Conservation (phyloP, 2,113 vertebrate genomes). For the Myiagra hebetior region DNA sequence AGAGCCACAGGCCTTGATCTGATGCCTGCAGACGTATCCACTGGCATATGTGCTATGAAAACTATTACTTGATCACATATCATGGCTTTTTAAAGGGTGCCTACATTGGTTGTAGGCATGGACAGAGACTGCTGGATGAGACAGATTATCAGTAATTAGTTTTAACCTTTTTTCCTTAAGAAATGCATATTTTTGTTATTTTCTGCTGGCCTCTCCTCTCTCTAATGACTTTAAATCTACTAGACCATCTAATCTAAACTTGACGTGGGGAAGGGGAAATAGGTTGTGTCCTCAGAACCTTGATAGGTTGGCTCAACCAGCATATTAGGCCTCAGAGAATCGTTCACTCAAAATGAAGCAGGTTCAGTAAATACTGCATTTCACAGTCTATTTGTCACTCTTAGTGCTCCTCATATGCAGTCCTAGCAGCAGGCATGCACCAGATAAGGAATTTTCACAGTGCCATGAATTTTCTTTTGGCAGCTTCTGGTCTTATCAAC, state of each 20-base stretch:
- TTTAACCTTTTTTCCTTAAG: background rate
- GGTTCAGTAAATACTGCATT: background rate
- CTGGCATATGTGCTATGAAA: background rate
- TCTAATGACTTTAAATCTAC: background rate
- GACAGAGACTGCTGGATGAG: background rate
- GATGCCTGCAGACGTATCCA: background rate
- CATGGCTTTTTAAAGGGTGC: background rate
- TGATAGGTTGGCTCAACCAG: background rate
- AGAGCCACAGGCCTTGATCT: background rate
- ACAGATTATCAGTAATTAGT: background rate
- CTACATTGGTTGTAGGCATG: background rate
- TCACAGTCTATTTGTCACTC: background rate
- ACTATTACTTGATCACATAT: background rate
- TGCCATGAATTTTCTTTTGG: background rate
- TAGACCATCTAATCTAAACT: background rate
- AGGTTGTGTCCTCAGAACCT: background rate
- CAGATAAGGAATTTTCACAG: background rate
- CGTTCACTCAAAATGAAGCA: background rate
- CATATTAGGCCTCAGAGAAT: background rate
- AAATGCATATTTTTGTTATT: background rate
- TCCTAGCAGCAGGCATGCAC: background rate
- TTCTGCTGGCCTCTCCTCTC: background rate
- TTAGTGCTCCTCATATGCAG: background rate
- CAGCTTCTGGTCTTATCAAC: background rate
- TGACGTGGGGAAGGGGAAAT: rapidly evolving